Evolutionary conservation across 2,888 invertebrate genomes (phyloP).

Genomic region (Ryuthela nishihirai): DNA sequence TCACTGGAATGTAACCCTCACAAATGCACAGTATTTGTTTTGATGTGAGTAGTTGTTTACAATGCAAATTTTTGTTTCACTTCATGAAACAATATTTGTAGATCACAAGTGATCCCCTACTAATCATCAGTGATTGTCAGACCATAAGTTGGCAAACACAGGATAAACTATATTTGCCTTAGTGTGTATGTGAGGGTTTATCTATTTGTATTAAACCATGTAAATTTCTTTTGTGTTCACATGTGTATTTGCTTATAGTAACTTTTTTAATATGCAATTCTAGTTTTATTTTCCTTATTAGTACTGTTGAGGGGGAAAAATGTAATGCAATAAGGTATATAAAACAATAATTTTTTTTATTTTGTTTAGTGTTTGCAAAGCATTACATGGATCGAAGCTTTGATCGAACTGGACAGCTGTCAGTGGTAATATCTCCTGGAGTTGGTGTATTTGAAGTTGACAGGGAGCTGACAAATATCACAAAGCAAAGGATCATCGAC

Average conservation of each 20-base stretch:
- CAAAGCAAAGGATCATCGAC: conserved; percentile 97
- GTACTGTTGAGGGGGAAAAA: too few species aligned
- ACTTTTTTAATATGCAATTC: conserved; percentile 9
- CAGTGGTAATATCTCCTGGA: conserved; percentile 96
- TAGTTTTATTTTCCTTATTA: conserved; percentile 2
- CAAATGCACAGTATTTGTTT: too few species aligned
- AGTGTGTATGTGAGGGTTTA: neutral
- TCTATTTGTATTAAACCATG: neutral
- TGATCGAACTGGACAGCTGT: conserved; percentile 95
- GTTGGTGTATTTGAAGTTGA: conserved; percentile 99
- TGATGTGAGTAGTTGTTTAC: too few species aligned
- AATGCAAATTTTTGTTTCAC: too few species aligned
- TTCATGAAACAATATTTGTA: too few species aligned
- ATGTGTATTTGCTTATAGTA: neutral
- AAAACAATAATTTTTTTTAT: too few species aligned
- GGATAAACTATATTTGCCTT: too few species aligned
- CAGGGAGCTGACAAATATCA: conserved; percentile 91
- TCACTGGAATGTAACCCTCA: too few species aligned
- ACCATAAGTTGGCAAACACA: too few species aligned
- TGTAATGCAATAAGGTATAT: neutral
- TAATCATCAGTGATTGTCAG: too few species aligned
- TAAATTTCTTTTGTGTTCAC: neutral
- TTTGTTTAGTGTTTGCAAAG: conserved; percentile 81
- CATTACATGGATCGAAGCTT: conserved; percentile 96
- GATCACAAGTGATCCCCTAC: too few species aligned